phyloP scores from a whole-genome alignment of 2,888 invertebrate genomes.

The Escarpia spicata region DNA sequence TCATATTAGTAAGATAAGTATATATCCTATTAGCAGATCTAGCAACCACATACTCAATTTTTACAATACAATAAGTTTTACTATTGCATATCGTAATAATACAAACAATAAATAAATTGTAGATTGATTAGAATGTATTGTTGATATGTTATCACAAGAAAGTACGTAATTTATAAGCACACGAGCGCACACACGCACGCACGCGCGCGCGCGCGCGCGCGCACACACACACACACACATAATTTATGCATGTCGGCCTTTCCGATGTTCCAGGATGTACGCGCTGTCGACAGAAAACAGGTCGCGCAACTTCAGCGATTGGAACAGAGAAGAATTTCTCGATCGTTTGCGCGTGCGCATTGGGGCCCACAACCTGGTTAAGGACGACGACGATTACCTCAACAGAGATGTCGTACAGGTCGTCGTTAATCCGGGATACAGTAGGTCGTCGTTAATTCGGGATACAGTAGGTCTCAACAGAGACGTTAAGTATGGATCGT shows the following conservation, averaged over 20 bases:
- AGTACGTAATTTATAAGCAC: too few relatives aligned
- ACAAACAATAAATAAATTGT: too few relatives aligned
- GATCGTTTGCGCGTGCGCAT: not conserved
- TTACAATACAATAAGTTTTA: too few relatives aligned
- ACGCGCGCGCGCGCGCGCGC: too few relatives aligned
- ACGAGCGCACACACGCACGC: too few relatives aligned
- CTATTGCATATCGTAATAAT: too few relatives aligned
- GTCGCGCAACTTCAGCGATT: conserved; percentile 4
- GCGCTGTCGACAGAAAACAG: not conserved
- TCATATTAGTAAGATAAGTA: too few relatives aligned
- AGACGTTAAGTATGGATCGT: not conserved
- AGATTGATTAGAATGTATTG: too few relatives aligned
- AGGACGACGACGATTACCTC: conserved; percentile 1
- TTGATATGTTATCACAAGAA: too few relatives aligned
- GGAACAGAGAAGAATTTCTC: not conserved
- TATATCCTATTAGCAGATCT: too few relatives aligned
- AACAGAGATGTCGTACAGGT: not conserved
- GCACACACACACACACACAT: too few relatives aligned
- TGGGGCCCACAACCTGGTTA: not conserved
- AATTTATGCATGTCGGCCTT: not conserved
- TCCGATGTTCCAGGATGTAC: not conserved
- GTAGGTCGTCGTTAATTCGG: not conserved
- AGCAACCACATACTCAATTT: too few relatives aligned
- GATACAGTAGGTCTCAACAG: not conserved
- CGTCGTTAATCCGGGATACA: not conserved